Percentiles rank a stretch among this genome's conserved stretches.
Conservation (phyloP, 2,797 vertebrate species). For the Pangasius mekongensis region DNA sequence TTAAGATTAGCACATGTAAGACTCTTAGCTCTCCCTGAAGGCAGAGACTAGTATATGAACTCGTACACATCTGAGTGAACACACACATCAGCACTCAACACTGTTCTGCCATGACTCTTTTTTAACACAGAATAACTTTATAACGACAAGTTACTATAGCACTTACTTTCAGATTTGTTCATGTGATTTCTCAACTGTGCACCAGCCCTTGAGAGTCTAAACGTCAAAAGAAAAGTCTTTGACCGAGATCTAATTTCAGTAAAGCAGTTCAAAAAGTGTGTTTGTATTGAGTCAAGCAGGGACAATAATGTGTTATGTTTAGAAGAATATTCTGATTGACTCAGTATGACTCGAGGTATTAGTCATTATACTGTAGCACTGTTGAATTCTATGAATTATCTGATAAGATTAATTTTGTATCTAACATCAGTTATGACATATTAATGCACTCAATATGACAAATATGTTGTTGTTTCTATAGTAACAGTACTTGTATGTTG, state of each 20-base stretch:
- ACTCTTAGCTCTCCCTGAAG: conserved; percentile 67
- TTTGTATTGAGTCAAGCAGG: neutral
- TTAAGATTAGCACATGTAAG: conserved; percentile 80
- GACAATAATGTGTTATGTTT: neutral
- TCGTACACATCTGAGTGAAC: conserved; percentile 21
- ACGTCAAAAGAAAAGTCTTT: neutral
- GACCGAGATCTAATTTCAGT: neutral
- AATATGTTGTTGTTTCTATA: conserved; percentile 3
- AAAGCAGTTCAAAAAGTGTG: neutral
- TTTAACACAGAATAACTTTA: neutral
- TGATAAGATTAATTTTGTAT: neutral
- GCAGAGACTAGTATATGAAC: conserved; percentile 66
- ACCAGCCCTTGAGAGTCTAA: neutral
- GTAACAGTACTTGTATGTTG: neutral
- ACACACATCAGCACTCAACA: conserved; percentile 21
- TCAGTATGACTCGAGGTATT: neutral
- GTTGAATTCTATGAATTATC: neutral
- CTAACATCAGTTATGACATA: neutral
- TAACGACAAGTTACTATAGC: neutral
- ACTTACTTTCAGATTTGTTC: neutral
- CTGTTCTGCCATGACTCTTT: conserved; percentile 1
- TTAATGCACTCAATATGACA: neutral
- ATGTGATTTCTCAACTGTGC: neutral
- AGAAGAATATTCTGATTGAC: neutral
- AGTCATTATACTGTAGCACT: neutral